Percentiles rank a stretch among this genome's conserved stretches.
These are phyloP conservation scores for Lamellibrachia luymesi DNA, from an alignment of 1,140 invertebrate genomes.

Conservation along the genomic window DNA sequence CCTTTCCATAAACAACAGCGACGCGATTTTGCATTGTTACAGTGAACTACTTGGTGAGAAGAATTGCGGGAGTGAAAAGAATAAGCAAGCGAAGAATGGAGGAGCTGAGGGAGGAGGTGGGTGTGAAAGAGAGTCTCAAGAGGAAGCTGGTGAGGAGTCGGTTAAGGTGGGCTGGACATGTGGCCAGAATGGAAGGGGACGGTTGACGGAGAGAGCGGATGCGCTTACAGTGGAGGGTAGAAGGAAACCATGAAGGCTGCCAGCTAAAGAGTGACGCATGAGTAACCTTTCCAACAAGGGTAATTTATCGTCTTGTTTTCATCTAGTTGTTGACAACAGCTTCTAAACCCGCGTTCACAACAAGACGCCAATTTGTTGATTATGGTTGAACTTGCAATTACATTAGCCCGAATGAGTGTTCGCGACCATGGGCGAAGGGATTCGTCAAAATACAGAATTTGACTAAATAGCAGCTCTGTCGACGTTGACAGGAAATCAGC, in stretches of 20 bases:
- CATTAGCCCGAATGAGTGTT: background rate
- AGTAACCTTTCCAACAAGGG: background rate
- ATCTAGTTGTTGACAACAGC: background rate
- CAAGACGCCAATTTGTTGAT: background rate
- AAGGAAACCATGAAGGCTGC: too few species aligned
- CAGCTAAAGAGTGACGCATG: background rate
- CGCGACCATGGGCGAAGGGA: background rate
- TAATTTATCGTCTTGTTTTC: background rate
- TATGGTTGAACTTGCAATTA: conserved; percentile 1
- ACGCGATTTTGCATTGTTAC: too few species aligned
- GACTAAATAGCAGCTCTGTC: background rate
- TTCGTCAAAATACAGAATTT: background rate
- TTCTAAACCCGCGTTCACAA: background rate
- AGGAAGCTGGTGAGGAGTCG: too few species aligned
- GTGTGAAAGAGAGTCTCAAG: too few species aligned
- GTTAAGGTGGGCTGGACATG: too few species aligned
- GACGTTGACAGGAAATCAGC: background rate
- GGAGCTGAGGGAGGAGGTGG: too few species aligned
- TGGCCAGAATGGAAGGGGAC: too few species aligned
- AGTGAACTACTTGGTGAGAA: too few species aligned
- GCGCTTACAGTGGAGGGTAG: too few species aligned
- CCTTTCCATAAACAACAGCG: background rate
- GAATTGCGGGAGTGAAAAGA: too few species aligned
- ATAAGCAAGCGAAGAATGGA: too few species aligned
- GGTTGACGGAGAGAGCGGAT: too few species aligned